Conservation (phyloP, 2,888 invertebrate genomes). For the Drosophila meridiana region DNA sequence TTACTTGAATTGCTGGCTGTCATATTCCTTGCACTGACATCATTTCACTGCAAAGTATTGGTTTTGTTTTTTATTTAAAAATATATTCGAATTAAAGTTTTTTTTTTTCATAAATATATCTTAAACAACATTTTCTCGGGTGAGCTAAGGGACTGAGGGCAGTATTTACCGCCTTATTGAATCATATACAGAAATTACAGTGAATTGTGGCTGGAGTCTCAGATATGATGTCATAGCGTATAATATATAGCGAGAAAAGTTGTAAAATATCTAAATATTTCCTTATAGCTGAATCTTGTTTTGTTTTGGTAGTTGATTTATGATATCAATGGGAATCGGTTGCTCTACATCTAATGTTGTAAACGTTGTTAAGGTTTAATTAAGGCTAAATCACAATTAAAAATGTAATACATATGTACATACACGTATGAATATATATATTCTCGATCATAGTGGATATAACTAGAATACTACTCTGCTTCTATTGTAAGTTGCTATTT, state of each 20-base stretch:
- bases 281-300: conserved; percentile 11
- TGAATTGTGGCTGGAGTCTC: conserved; percentile 15
- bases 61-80: background rate
- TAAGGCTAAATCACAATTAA: conserved; percentile 55
- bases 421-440: background rate
- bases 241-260: background rate
- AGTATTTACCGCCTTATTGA: too few species aligned
- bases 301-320: background rate
- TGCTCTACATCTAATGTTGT: conserved; percentile 3
- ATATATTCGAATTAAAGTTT: conserved; percentile 7
- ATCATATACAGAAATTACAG: conserved; percentile 12
- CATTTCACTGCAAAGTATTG: conserved; percentile 16
- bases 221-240: background rate
- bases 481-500: conserved; percentile 31
- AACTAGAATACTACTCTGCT: conserved; percentile 39
- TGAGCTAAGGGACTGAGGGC: background rate
- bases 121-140: background rate
- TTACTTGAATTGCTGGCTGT: conserved; percentile 23
- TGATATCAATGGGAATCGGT: conserved; percentile 4
- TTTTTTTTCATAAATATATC: background rate
- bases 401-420: conserved; percentile 17
- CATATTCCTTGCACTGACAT: conserved; percentile 38
- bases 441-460: conserved; percentile 12
- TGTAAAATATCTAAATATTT: background rate
- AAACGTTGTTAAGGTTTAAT: conserved; percentile 29